Evolutionary conservation across 2,113 vertebrate species (phyloP), one percentile per base, ranked within the genome.

Genomic region (Sardina pilchardus): DNA sequence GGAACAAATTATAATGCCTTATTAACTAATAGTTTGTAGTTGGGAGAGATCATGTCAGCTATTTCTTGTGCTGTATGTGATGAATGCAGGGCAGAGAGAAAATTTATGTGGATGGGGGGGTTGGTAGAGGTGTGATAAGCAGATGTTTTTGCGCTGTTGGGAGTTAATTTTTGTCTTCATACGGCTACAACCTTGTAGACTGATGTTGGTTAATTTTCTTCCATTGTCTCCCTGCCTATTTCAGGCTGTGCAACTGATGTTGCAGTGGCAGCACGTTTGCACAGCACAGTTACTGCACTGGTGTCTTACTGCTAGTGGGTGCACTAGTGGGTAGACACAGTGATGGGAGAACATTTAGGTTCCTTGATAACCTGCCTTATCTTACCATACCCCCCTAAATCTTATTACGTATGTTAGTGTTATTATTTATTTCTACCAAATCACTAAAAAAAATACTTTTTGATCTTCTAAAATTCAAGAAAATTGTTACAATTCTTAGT

Each of bases 51-150:
- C 67, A 36, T 78, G 71, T 92, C 95, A 88, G 93, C 95, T 93
- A 82, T 89, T 89, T 85, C 93, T 94, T 95, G 93, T 95, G 94
- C 94, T 89, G 95, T 94, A 93, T 95, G 94, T 95, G 71, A 78
- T 34, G 71, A 78, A 30, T 36, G 71, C 71, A 78, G 71, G 71
- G 34, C 71, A 78, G 71, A 16, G 16, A 36, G 8, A 10, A 30
- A 67, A 34, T 16, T 16, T 12, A 16, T 34, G 16, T 34, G n/a
- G 34, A 19, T 4, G 71, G 30, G 30, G 67, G 67, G 21, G 30
- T 7, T 45, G 30, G 67, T 16, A 36, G 14, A 5, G 71, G 26
- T 36, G 34, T 78, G 34, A 78, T 36, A 34, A 34, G 30, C 30
- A 34, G 30, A 17, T 36, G 14, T 78, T 78, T 78, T 30, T 71